These are phyloP conservation scores for Himalopsyche kuldschensis DNA, from an alignment of 2,888 invertebrate genomes.

Conservation along the genomic window DNA sequence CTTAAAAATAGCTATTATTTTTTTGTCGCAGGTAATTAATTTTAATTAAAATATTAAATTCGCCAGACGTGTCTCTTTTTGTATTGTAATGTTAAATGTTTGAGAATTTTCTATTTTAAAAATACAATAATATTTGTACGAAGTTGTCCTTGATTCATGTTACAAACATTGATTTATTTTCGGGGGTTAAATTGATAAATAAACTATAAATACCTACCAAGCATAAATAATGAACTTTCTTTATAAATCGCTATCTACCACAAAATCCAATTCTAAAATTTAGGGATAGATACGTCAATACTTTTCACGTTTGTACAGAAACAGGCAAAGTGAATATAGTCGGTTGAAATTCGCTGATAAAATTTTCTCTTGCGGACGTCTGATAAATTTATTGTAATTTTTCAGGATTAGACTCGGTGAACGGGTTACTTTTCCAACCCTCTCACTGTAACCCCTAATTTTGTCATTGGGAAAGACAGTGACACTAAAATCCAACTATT, in stretches of 20 bases:
- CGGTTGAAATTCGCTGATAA: slow-evolving; percentile 7
- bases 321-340: background rate
- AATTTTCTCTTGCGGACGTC: slow-evolving; percentile 10
- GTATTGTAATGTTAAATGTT: too few species aligned
- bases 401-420: slow-evolving; percentile 20
- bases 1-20: too few species aligned
- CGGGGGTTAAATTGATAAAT: background rate
- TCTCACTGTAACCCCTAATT: background rate
- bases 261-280: background rate
- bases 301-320: background rate
- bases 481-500: background rate
- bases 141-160: background rate
- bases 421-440: background rate
- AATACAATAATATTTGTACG: too few species aligned
- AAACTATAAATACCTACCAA: background rate
- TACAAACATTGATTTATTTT: background rate
- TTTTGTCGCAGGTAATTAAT: too few species aligned
- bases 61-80: too few species aligned
- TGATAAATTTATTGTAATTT: slow-evolving; percentile 31
- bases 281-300: background rate
- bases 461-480: background rate
- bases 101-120: too few species aligned
- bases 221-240: background rate
- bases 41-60: too few species aligned
- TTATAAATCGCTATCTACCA: background rate